A percentile compares a stretch with the other conserved stretches of the same genome.
These are phyloP conservation scores for Suncus etruscus DNA, from an alignment of 2,113 vertebrate genomes.

Conservation along the genomic window DNA sequence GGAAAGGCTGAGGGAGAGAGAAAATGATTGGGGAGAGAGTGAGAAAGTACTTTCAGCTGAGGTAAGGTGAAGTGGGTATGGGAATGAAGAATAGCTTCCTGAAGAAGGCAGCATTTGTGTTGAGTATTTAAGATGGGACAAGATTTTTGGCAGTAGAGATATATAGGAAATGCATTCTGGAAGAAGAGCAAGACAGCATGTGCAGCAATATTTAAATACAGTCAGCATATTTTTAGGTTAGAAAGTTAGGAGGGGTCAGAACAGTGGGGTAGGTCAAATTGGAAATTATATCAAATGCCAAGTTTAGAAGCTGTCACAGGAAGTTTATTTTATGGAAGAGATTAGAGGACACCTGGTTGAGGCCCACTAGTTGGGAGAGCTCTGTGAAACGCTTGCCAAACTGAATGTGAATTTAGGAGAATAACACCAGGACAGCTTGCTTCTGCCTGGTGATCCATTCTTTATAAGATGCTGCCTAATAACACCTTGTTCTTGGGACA, in stretches of 20 bases:
- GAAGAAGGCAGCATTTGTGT: slow-evolving; percentile 14
- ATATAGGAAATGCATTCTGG: slow-evolving; percentile 20
- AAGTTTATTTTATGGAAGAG: slow-evolving; percentile 32
- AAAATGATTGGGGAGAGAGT: not conserved
- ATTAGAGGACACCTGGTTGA: slow-evolving; percentile 67
- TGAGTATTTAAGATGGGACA: slow-evolving; percentile 32
- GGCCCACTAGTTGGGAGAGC: slow-evolving; percentile 67
- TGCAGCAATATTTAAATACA: slow-evolving; percentile 43
- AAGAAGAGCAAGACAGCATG: slow-evolving; percentile 7
- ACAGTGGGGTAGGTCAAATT: not conserved
- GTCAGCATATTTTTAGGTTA: not conserved
- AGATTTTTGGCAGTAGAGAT: slow-evolving; percentile 14
- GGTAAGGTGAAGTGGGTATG: not conserved
- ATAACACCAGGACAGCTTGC: slow-evolving; percentile 83
- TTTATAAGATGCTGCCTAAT: slow-evolving; percentile 79
- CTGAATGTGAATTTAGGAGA: slow-evolving; percentile 79
- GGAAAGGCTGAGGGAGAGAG: not conserved
- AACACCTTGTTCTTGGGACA: slow-evolving; percentile 82
- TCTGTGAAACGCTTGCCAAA: slow-evolving; percentile 80
- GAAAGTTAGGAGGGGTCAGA: not conserved
- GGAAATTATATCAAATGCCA: not conserved
- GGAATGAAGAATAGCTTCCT: not conserved
- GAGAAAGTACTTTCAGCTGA: not conserved
- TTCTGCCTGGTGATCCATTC: slow-evolving; percentile 82
- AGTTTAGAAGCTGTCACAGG: not conserved